Base-by-base conservation (phyloP, 2,888 invertebrate species). In the Steinernema carpocapsae region DNA sequence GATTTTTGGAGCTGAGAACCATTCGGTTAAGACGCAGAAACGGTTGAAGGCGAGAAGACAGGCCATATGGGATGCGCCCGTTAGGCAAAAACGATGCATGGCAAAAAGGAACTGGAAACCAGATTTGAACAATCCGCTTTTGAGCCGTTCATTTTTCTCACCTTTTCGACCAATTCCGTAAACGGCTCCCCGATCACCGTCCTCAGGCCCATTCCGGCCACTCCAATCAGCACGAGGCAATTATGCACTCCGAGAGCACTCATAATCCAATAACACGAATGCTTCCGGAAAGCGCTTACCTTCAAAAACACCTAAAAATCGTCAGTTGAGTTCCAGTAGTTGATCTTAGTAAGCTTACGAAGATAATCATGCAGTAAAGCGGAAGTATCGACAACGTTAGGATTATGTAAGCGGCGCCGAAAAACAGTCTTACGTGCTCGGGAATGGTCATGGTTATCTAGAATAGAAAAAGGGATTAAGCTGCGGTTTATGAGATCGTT, bases 251-350 rank as follows among this genome's bases (percentile, higher is more conserved):
- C 56, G 6, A 56, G 56, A 17, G 56, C 22, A 26, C 56, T 56
- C 56, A 56, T 56, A 26, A 56, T 56, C 56, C 56, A 56, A 17
- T 56, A 56, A 26, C 56, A 56, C 6, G 56, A 56, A 26, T 56
- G 56, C 22, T 56, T 56, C 12, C 56, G 56, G 56, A 56, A 56
- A 3, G 26, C 3, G 24, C 56, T 22, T 26, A 56, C 56, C 6
- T 26, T 22, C 3, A 56, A 26, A 17, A 56, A 56, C 22, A 26
- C 26, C 56, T 56, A 7, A 22, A 56, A 56, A 26, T 3, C 26
- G 2, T 3, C 7, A 56, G 14, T 26, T n/a, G 17, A 48, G 17
- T 19, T 48, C 48, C 10, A 6, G 6, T 3, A 10, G n/a, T n/a
- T 10, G 10, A 17, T 48, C 4, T 17, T 17, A 19, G 17, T 48